phyloP scores from a whole-genome alignment of 1,140 invertebrate species.

The Drosophila nigromelanica region DNA sequence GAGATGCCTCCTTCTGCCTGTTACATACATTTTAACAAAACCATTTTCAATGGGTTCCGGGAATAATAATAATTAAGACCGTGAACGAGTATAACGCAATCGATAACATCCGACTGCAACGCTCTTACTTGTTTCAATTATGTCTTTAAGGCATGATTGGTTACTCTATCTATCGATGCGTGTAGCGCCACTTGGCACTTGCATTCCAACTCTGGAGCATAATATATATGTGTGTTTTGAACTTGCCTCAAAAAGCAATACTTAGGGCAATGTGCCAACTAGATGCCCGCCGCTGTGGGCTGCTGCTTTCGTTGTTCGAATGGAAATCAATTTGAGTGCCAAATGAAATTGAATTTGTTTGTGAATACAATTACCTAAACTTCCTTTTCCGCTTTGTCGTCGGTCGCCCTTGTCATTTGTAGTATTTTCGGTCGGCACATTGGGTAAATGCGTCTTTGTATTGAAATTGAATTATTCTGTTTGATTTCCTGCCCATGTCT shows the following conservation, averaged over 20 bases:
- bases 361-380: conserved; percentile 80
- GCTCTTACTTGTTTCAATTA: conserved; percentile 52
- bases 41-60: too few relatives aligned
- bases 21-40: too few relatives aligned
- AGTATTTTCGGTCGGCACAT: conserved; percentile 20
- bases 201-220: neutral
- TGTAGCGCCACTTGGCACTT: conserved; percentile 21
- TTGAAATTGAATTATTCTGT: conserved; percentile 83
- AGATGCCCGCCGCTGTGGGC: conserved; percentile 41
- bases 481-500: conserved; percentile 71
- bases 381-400: conserved; percentile 64
- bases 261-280: conserved; percentile 16
- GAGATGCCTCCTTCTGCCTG: too few relatives aligned
- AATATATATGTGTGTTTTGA: neutral
- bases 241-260: neutral
- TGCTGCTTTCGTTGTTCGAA: conserved; percentile 39
- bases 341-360: conserved; percentile 81
- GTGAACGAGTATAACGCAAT: too few relatives aligned
- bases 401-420: conserved; percentile 26
- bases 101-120: too few relatives aligned
- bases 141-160: conserved; percentile 60
- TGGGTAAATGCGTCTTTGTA: conserved; percentile 67
- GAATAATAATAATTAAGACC: too few relatives aligned
- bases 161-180: conserved; percentile 33
- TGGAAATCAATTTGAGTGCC: conserved; percentile 75